A percentile compares a stretch with the other conserved stretches of the same genome.
phyloP scores from a whole-genome alignment of 2,797 vertebrate genomes.

The Sebastes hubbsi region DNA sequence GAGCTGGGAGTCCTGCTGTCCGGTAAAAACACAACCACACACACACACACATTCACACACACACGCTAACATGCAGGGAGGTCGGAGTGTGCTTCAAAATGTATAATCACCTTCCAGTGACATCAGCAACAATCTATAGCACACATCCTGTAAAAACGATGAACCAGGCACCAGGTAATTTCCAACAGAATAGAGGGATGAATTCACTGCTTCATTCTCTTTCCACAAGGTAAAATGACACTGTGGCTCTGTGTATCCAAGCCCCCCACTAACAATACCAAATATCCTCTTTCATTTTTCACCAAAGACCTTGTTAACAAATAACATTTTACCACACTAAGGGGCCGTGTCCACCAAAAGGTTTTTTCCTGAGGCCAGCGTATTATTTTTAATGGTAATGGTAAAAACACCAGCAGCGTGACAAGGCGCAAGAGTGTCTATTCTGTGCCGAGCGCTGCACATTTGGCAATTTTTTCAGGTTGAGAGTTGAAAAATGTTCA shows the following conservation, averaged over 20 bases:
- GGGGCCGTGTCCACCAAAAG: too few relatives aligned
- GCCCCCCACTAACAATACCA: neutral
- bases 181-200: neutral
- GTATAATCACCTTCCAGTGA: constrained; percentile 20
- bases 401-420: too few relatives aligned
- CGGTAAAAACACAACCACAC: constrained; percentile 79
- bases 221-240: neutral
- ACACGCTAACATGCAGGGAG: neutral
- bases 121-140: neutral
- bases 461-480: too few relatives aligned
- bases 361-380: too few relatives aligned
- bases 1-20: constrained; percentile 95
- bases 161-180: neutral
- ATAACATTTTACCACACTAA: neutral
- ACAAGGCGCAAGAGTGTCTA: too few relatives aligned
- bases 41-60: neutral
- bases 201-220: constrained; percentile 12
- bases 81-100: constrained; percentile 18
- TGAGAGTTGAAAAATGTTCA: too few relatives aligned
- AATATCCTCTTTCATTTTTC: constrained; percentile 5
- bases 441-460: too few relatives aligned
- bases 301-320: neutral
- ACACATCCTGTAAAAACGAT: constrained; percentile 2
- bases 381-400: too few relatives aligned
- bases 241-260: neutral